phyloP scores from a whole-genome alignment of 2,888 invertebrate species.

The Trachelus iudaicus region DNA sequence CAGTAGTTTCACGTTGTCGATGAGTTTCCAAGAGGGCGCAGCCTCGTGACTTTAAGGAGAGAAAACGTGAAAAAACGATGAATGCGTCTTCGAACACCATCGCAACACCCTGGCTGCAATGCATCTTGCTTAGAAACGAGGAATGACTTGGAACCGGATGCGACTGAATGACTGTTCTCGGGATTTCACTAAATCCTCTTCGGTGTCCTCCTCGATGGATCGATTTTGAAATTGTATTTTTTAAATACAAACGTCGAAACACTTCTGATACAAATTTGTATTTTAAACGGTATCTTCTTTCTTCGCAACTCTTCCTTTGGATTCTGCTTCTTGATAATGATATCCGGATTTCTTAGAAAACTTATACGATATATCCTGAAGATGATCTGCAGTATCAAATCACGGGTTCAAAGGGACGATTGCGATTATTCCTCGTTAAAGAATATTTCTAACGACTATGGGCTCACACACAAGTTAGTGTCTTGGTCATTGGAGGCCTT shows the following conservation, averaged over 20 bases:
- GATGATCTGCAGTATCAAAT: background rate
- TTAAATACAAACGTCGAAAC: background rate
- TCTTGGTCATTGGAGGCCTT: slow-evolving; percentile 53
- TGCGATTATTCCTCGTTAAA: background rate
- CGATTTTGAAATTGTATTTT: background rate
- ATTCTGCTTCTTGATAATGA: background rate
- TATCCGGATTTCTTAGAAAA: background rate
- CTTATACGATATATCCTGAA: background rate
- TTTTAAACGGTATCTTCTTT: background rate
- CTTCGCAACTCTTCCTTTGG: background rate
- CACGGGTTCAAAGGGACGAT: background rate
- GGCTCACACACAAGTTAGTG: slow-evolving; percentile 62
- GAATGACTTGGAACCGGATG: background rate
- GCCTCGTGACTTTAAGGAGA: slow-evolving; percentile 61
- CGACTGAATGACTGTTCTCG: background rate
- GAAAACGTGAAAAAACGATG: slow-evolving; percentile 63
- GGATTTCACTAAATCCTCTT: background rate
- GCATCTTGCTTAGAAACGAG: slow-evolving; percentile 30
- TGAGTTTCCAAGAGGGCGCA: slow-evolving; percentile 81
- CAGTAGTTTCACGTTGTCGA: slow-evolving; percentile 85
- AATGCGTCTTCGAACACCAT: slow-evolving; percentile 64
- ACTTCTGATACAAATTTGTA: background rate
- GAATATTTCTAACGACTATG: slow-evolving; percentile 38
- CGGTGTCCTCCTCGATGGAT: background rate
- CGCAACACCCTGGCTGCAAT: slow-evolving; percentile 53